phyloP scores from a whole-genome alignment of 2,113 vertebrate genomes.

The Chlorodrepanis virens region DNA sequence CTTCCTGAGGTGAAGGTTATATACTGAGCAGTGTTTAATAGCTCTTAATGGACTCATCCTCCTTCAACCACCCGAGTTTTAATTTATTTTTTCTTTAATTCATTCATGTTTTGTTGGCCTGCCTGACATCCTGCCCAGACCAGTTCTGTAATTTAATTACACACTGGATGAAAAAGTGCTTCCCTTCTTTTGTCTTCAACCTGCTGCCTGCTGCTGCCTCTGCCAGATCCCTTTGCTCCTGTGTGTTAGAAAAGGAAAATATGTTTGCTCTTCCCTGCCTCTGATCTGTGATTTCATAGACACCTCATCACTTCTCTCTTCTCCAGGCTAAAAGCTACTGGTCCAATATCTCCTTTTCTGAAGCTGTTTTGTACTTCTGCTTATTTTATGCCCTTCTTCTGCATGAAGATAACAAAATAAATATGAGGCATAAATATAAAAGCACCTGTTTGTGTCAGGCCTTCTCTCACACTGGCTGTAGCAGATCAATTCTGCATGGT shows the following conservation, averaged over 20 bases:
- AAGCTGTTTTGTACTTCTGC: neutral
- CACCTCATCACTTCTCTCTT: neutral
- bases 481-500: neutral
- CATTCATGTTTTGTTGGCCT: neutral
- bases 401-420: neutral
- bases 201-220: neutral
- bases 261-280: neutral
- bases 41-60: neutral
- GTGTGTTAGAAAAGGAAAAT: neutral
- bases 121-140: neutral
- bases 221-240: neutral
- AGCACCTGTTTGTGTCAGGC: neutral
- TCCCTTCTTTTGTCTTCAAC: conserved; percentile 9
- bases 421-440: neutral
- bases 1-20: conserved; percentile 18
- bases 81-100: neutral
- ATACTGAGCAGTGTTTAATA: neutral
- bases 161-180: neutral
- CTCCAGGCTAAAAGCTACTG: neutral
- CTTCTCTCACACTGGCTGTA: neutral
- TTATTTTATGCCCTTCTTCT: neutral
- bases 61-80: neutral
- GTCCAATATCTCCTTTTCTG: neutral
- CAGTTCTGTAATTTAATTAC: conserved; percentile 11
- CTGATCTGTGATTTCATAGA: neutral